Base-by-base conservation (phyloP, 2,888 invertebrate species). In the Epirrhoe tristata region DNA sequence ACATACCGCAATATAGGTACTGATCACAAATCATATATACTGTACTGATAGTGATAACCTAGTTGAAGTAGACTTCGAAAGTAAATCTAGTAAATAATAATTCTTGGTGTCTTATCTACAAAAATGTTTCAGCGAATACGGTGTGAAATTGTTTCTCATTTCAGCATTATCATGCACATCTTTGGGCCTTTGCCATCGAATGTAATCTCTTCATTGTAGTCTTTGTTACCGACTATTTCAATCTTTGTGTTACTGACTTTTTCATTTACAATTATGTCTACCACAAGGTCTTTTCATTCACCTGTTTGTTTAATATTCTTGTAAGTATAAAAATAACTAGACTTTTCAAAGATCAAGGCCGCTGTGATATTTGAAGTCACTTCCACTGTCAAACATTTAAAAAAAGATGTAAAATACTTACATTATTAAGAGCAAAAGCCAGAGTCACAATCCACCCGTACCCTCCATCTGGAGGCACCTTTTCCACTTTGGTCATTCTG, bases 391-490 rank as follows among this genome's bases (percentile, higher is more conserved):
- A 3, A 7, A 34, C 24, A 24, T 24, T 24, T 24, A 2, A 24
- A 24, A 34, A n/a, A 31, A 51, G 8, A 14, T 52, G 46, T n/a
- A 57, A 48, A 16, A 31, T 24, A 95, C 95, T 94, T 89, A 96
- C 96, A 85, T 94, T 95, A 73, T 94, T 95, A 16, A 95, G 77
- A 39, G 94, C 95, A 73, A 92, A 94, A 0, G 94, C 95, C 59
- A 95, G 80, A 10, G 95, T 95, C 55, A 95, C 92, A 36, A 95
- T 88, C 95, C 95, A 96, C 12, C 95, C 95, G 83, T 95, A 96
- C 12, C 95, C 95, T 68, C 95, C 95, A 77, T 96, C 95, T 0
- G 95, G 95, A 46, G 95, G 94, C 67, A 94, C 89, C 77, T 91
- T 92, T 62, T 83, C 83, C 67, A 74, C 79, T 74, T 80, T 84